Base-by-base conservation (phyloP, 2,797 vertebrate species). In the Erethizon dorsatum region DNA sequence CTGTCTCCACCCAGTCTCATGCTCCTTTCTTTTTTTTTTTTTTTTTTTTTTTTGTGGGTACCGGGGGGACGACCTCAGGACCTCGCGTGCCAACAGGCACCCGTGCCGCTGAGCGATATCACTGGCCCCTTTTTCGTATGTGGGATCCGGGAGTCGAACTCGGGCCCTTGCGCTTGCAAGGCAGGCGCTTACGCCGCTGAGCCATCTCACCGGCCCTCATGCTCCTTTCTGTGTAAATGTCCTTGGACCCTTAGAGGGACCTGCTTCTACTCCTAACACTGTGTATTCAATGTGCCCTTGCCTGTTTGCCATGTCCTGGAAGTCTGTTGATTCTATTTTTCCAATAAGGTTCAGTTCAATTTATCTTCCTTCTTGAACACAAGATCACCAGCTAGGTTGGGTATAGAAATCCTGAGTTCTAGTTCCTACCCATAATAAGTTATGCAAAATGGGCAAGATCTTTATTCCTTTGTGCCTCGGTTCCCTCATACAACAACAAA, bases 311-410 rank as follows among this genome's bases (percentile, higher is more conserved):
- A 24, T 7, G 20, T 88, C 65, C 11, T 33, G 54, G 37, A 50
- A 37, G 26, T 73, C n/a, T 85, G 0, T 54, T 78, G 94, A 79
- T 78, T 80, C 54, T 82, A 20, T 28, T 65, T 56, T 67, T 79
- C 50, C 17, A 28, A 75, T 71, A 82, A 77, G 14, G 22, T 24
- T 33, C 86, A 14, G 54, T 83, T n/a, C 26, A 28, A 45, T 80
- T 71, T 28, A 63, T 1, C 52, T 82, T 95, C 77, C 69, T 92
- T 45, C 65, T 92, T 93, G 77, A 96, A 75, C 14, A 31, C 85
- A 67, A 50, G 37, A 92, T 79, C 45, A 73, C 45, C 12, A 80
- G 37, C 31, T 10, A 80, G 57, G 41, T 37, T 77, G 26, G 14
- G 2, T 54, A 13, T 59, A 47, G 52, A 57, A 87, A 73, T 26